These are phyloP conservation scores for Henricia sp. DNA, from an alignment of 53 echinoderm and acorn worm genomes.

Conservation along the genomic window DNA sequence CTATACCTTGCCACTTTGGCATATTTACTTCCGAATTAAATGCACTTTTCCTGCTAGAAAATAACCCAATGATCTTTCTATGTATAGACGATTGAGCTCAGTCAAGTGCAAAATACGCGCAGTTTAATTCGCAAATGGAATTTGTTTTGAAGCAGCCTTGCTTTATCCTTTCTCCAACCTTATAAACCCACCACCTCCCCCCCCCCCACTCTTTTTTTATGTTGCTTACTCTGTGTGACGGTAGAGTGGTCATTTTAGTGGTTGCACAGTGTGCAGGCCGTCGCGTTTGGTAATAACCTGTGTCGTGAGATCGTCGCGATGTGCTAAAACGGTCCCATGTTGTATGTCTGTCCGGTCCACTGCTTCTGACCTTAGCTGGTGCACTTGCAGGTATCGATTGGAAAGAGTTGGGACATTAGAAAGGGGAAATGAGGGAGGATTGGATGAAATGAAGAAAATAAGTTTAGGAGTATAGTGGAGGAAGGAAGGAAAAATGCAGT, in stretches of 20 bases:
- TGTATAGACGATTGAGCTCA: constrained; percentile 30
- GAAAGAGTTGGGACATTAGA: not conserved
- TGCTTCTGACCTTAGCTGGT: constrained; percentile 42
- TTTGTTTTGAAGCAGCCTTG: constrained; percentile 54
- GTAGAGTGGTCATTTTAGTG: constrained; percentile 52
- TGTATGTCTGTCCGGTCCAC: constrained; percentile 28
- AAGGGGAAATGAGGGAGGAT: not conserved
- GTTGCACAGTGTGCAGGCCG: constrained; percentile 11
- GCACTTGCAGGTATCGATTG: constrained; percentile 54
- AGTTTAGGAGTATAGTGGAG: not conserved
- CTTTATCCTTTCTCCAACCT: not conserved
- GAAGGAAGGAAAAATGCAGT: constrained; percentile 1
- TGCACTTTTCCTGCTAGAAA: constrained; percentile 53
- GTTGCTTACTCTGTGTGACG: constrained; percentile 28
- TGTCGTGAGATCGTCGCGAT: constrained; percentile 49
- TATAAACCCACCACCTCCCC: not conserved
- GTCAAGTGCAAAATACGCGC: constrained; percentile 61
- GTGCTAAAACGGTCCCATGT: constrained; percentile 50
- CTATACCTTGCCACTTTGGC: constrained; percentile 48
- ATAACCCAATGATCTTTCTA: constrained; percentile 64
- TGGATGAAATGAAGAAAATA: not conserved
- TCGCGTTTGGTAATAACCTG: constrained; percentile 51
- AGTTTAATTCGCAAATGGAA: constrained; percentile 67
- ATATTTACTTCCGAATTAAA: constrained; percentile 53
- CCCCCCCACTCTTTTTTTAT: constrained; percentile 6